Percentiles rank a stretch among this genome's conserved stretches.
These are phyloP conservation scores for Crematogaster levior DNA, from an alignment of 2,888 invertebrate species.

Conservation along the genomic window DNA sequence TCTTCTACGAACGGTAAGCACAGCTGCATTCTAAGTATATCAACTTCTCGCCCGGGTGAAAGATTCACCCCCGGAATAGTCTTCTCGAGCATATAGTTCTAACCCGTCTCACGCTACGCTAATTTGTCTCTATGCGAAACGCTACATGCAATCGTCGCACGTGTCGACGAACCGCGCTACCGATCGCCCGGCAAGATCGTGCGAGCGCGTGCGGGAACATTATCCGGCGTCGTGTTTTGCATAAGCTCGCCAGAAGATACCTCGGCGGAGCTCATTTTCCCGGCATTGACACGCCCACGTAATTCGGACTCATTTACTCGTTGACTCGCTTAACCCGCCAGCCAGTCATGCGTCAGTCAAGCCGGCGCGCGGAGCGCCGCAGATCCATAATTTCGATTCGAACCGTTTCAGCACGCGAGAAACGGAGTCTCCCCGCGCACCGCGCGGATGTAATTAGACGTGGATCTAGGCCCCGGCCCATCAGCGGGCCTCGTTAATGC, in stretches of 20 bases:
- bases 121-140: constrained; percentile 11
- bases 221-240: constrained; percentile 56
- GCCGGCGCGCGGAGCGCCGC: constrained; percentile 56
- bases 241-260: constrained; percentile 61
- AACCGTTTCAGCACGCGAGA: constrained; percentile 76
- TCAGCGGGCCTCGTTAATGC: constrained; percentile 78
- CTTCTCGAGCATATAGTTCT: neutral
- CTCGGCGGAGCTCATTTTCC: constrained; percentile 65
- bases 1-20: constrained; percentile 5
- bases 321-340: constrained; percentile 79
- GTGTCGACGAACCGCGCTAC: constrained; percentile 34
- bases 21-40: neutral
- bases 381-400: constrained; percentile 78
- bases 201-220: constrained; percentile 45
- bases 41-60: neutral
- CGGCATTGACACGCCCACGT: constrained; percentile 83
- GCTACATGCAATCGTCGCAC: constrained; percentile 52
- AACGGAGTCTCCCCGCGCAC: constrained; percentile 77
- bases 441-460: constrained; percentile 77
- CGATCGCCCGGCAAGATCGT: constrained; percentile 7
- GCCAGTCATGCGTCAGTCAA: constrained; percentile 74
- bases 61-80: neutral
- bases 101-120: neutral
- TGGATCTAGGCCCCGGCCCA: constrained; percentile 74
- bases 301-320: constrained; percentile 84